These are phyloP conservation scores for Cottus gobio DNA, from an alignment of 2,113 vertebrate species.

Conservation along the genomic window DNA sequence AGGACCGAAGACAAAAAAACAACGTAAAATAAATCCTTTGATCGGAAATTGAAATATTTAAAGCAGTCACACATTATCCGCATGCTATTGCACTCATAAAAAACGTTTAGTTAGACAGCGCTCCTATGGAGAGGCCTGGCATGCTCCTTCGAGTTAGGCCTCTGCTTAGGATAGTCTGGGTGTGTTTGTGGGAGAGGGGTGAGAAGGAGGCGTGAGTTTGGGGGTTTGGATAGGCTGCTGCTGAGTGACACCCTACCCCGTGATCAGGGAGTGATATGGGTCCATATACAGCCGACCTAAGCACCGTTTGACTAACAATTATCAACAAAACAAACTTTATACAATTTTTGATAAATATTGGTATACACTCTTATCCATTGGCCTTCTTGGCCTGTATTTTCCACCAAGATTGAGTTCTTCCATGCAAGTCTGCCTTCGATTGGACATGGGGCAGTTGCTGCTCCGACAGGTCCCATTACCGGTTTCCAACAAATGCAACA, in stretches of 20 bases:
- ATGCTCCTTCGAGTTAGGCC: constrained; percentile 76
- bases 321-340: constrained; percentile 51
- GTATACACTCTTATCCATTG: constrained; percentile 67
- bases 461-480: constrained; percentile 29
- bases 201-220: constrained; percentile 33
- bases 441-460: constrained; percentile 23
- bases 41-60: constrained; percentile 75
- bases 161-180: constrained; percentile 48
- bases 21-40: constrained; percentile 69
- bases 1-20: constrained; percentile 81
- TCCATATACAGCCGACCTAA: constrained; percentile 80
- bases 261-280: constrained; percentile 71
- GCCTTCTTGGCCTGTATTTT: constrained; percentile 45
- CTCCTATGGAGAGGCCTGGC: constrained; percentile 79
- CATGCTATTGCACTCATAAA: constrained; percentile 89
- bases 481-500: constrained; percentile 17
- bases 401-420: constrained; percentile 79
- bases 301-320: constrained; percentile 68
- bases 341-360: constrained; percentile 70
- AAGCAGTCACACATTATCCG: constrained; percentile 78
- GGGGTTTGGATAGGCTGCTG: constrained; percentile 43
- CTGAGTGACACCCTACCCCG: constrained; percentile 64
- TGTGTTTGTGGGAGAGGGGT: constrained; percentile 39
- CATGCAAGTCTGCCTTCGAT: constrained; percentile 68
- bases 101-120: constrained; percentile 84